Evolutionary conservation across 2,113 vertebrate species (phyloP), one percentile per base, ranked within the genome.

Genomic region (Neodontobutis hainanensis): DNA sequence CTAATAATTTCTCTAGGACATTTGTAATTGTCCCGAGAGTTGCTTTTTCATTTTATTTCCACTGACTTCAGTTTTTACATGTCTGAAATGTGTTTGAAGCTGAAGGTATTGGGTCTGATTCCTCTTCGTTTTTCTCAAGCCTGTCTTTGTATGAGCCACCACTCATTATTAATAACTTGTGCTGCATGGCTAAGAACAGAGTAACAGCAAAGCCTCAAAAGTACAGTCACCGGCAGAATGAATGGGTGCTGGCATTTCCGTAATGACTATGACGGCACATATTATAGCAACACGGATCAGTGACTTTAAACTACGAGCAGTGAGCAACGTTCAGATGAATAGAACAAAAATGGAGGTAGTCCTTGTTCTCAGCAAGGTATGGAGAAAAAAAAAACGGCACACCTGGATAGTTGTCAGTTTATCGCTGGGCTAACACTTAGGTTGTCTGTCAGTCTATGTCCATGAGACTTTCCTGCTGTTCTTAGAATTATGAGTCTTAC

Each of bases 191-290:
- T 52, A 11, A 67, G 60, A 73, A 55, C 65, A 43, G 58, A 62
- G 38, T 50, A 27, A 77, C 78, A 62, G 59, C 64, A 57, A 45
- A 72, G 65, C 75, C 48, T 27, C 19, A 27, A 27, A 27, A 27
- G 19, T 52, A 16, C 49, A 34, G 72, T 45, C 71, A 51, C 70
- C 14, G 66, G 55, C 64, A 73, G 67, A 58, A 47, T 50, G 75
- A 81, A 89, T 84, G 12, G 81, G 84, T 76, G 70, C 70, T 84
- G 75, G 71, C 75, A 58, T 85, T 77, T 86, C 83, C 68, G 80
- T 73, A 81, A 87, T 81, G 76, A 85, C 66, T 80, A 56, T 82
- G 84, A 78, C 80, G 86, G 78, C 51, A 65, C 65, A 56, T 53
- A 81, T 87, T 85, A 82, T 5, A 79, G 52, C 49, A 66, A 68